These are phyloP conservation scores for Hemibagrus wyckioides DNA, from an alignment of 2,113 vertebrate species.

Conservation along the genomic window DNA sequence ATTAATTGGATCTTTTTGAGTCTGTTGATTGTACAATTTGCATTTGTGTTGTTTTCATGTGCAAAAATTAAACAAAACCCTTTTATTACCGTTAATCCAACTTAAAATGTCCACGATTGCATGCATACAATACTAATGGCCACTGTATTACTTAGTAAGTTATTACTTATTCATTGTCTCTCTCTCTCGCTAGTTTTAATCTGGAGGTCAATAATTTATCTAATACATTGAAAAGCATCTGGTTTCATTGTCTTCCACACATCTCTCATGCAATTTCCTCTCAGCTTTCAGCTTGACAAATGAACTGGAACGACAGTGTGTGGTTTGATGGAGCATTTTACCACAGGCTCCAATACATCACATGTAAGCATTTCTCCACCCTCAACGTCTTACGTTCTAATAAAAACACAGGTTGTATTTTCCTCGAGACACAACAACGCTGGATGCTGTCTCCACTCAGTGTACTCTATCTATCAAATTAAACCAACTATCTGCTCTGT, in stretches of 20 bases:
- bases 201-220: neutral
- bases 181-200: neutral
- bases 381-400: neutral
- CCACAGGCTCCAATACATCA: constrained; percentile 32
- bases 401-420: constrained; percentile 45
- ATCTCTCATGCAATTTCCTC: constrained; percentile 22
- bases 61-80: neutral
- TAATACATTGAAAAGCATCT: neutral
- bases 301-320: constrained; percentile 19
- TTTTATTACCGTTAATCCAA: constrained; percentile 6
- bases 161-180: neutral
- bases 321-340: constrained; percentile 41
- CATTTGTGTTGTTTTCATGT: neutral
- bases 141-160: neutral
- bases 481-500: neutral
- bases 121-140: constrained; percentile 18
- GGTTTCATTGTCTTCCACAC: constrained; percentile 17
- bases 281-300: constrained; percentile 34
- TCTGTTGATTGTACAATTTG: neutral
- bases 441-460: neutral
- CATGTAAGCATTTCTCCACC: constrained; percentile 20
- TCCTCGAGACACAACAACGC: neutral
- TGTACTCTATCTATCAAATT: constrained; percentile 20
- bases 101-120: neutral
- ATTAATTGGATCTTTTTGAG: constrained; percentile 39